Percentiles rank a stretch among this genome's conserved stretches.
Evolutionary conservation across 1,140 invertebrate species (phyloP).

Genomic region (Pachyrhynchus sulphureomaculatus): DNA sequence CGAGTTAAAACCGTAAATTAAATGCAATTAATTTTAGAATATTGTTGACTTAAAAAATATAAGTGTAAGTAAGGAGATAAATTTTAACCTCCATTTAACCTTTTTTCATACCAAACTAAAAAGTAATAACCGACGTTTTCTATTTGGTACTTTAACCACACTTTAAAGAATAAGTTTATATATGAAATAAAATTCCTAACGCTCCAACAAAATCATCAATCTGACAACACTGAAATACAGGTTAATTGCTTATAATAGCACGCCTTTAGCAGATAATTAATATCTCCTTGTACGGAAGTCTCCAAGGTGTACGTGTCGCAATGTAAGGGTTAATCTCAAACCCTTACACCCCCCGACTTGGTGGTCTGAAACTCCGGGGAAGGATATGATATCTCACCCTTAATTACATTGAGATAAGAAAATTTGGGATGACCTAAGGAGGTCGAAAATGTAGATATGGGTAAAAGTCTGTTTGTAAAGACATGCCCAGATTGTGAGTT

Average conservation of each 20-base stretch:
- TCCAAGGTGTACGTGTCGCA: conserved; percentile 13
- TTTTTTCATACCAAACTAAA: no score
- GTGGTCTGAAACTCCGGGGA: background rate
- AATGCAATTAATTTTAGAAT: no score
- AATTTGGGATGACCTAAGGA: conserved; percentile 11
- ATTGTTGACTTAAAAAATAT: no score
- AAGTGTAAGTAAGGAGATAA: no score
- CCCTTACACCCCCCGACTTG: conserved; percentile 14
- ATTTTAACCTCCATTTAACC: no score
- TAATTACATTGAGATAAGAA: conserved; percentile 11
- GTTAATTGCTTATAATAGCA: background rate
- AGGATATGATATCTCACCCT: conserved; percentile 16
- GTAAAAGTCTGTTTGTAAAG: background rate
- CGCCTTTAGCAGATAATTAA: conserved; percentile 9
- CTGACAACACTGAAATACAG: background rate
- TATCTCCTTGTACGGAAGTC: conserved; percentile 14
- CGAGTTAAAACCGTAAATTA: no score
- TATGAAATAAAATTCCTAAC: no score
- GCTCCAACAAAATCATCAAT: no score
- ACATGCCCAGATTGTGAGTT: background rate
- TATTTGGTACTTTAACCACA: no score
- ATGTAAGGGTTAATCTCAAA: conserved; percentile 18
- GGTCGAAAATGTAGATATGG: conserved; percentile 4
- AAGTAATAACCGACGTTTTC: no score
- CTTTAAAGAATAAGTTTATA: no score